Evolutionary conservation across 2,113 vertebrate species (phyloP).

Genomic region (Periophthalmodon schlosseri): DNA sequence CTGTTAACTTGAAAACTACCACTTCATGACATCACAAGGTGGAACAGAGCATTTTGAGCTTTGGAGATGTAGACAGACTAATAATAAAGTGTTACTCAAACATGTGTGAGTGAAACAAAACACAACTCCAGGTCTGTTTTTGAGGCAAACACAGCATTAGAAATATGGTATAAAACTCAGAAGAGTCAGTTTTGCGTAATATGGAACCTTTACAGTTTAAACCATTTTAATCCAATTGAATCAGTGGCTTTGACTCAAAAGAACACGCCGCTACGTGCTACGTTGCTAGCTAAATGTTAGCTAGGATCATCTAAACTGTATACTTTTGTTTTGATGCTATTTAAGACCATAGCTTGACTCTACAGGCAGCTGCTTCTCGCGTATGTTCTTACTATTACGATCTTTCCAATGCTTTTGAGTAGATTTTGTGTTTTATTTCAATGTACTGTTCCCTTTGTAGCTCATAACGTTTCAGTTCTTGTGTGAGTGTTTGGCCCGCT

Average conservation of each 20-base stretch:
- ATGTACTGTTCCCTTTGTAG: background rate
- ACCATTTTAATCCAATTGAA: background rate
- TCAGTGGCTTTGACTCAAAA: background rate
- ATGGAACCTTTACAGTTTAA: background rate
- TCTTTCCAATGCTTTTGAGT: background rate
- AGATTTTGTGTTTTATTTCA: background rate
- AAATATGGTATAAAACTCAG: too few relatives aligned
- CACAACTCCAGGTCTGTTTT: too few relatives aligned
- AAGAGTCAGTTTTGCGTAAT: too few relatives aligned
- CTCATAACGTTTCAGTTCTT: background rate
- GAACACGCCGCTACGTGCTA: background rate
- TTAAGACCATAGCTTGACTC: background rate
- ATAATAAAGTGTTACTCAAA: too few relatives aligned
- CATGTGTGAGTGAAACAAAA: too few relatives aligned
- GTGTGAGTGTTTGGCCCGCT: slow-evolving; percentile 31
- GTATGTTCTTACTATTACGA: background rate
- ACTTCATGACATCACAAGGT: too few relatives aligned
- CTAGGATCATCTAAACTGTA: slow-evolving; percentile 1
- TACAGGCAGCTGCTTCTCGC: background rate
- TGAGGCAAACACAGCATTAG: too few relatives aligned
- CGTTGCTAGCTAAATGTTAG: background rate
- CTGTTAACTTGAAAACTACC: too few relatives aligned
- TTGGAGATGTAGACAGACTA: too few relatives aligned
- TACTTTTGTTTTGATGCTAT: background rate
- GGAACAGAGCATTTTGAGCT: too few relatives aligned